These are phyloP conservation scores for Microtus agrestis DNA, from an alignment of 2,797 vertebrate genomes.

Conservation along the genomic window DNA sequence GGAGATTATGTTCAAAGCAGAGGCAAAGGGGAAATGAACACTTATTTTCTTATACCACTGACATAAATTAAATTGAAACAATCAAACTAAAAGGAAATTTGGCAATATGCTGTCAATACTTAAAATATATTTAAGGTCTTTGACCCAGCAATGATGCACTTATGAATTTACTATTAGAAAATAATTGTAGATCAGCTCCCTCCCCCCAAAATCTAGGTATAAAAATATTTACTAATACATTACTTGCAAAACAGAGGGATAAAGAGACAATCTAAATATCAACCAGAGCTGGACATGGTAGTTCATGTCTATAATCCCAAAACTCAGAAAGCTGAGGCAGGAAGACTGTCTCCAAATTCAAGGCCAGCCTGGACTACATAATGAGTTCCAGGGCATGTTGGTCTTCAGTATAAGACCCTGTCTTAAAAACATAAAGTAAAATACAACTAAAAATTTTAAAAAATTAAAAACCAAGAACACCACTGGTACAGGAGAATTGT, in stretches of 20 bases:
- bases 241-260: slow-evolving; percentile 10
- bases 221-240: slow-evolving; percentile 4
- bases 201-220: neutral
- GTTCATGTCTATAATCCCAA: neutral
- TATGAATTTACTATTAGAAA: slow-evolving; percentile 30
- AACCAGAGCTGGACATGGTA: neutral
- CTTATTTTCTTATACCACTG: neutral
- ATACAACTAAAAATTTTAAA: neutral
- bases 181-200: neutral
- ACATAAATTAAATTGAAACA: slow-evolving; percentile 26
- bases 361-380: neutral
- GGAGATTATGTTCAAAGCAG: neutral
- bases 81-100: slow-evolving; percentile 25
- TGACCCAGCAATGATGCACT: neutral
- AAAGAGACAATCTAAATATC: slow-evolving; percentile 31
- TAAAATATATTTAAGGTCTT: neutral
- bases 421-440: neutral
- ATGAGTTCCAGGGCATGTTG: neutral
- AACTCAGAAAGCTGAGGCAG: neutral
- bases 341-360: neutral
- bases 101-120: neutral
- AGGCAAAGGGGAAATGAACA: neutral
- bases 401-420: neutral
- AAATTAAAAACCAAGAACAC: neutral
- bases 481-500: too few relatives aligned